Conservation (phyloP, 2,113 vertebrate species). For the Sinocyclocheilus anophthalmus region DNA sequence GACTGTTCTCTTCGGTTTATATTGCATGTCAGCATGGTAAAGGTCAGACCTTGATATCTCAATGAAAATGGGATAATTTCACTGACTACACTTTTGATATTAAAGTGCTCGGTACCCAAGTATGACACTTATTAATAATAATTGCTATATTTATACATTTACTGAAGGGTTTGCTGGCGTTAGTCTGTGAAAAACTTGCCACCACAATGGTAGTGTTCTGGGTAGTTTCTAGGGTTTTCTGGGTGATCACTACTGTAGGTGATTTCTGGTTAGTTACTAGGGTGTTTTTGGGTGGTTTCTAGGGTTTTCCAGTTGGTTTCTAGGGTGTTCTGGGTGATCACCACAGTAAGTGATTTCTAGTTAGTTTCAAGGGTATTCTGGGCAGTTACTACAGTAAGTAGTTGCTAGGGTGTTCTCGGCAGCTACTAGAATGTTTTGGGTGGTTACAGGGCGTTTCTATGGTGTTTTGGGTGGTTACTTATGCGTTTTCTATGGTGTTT, state of each 20-base stretch:
- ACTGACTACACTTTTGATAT: background rate
- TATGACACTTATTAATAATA: background rate
- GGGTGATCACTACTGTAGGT: background rate
- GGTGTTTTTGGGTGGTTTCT: background rate
- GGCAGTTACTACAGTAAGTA: too few species aligned
- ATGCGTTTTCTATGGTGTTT: too few species aligned
- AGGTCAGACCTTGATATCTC: background rate
- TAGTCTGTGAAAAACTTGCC: background rate
- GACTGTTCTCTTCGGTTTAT: background rate
- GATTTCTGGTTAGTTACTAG: background rate
- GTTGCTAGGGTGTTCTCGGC: too few species aligned
- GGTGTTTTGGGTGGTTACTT: too few species aligned
- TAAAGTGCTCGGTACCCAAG: background rate
- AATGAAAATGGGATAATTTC: background rate
- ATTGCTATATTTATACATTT: background rate
- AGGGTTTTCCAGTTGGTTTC: too few species aligned
- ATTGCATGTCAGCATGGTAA: background rate
- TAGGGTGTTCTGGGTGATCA: too few species aligned
- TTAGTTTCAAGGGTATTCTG: too few species aligned
- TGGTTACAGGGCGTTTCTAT: too few species aligned
- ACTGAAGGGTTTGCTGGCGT: background rate
- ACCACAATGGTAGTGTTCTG: background rate
- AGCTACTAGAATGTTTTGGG: too few species aligned
- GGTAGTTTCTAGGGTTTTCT: background rate
- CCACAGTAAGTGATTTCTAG: too few species aligned